These are phyloP conservation scores for Aleiodes leptofemur DNA, from an alignment of 2,888 invertebrate species.

Conservation along the genomic window DNA sequence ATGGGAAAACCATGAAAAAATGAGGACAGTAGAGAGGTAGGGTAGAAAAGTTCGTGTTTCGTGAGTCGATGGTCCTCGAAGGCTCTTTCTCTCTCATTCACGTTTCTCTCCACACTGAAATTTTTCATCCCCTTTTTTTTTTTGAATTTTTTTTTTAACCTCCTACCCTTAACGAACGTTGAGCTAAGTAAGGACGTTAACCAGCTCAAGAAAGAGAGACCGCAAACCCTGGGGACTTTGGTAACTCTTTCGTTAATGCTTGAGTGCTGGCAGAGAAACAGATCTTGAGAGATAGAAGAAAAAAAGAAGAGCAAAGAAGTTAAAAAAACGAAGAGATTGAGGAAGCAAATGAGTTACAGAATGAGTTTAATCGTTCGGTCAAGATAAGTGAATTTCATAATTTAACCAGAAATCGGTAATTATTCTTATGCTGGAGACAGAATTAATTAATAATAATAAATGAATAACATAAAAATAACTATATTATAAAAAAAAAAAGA, in stretches of 20 bases:
- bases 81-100: constrained; percentile 21
- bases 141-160: constrained; percentile 30
- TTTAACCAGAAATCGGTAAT: not conserved
- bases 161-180: constrained; percentile 61
- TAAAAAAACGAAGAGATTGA: constrained; percentile 27
- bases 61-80: constrained; percentile 45
- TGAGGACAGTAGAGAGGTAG: constrained; percentile 1
- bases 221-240: constrained; percentile 56
- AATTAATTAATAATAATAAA: too few relatives aligned
- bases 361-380: constrained; percentile 11
- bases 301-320: constrained; percentile 4
- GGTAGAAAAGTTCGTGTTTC: constrained; percentile 47
- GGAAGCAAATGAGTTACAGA: not conserved
- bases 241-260: constrained; percentile 68
- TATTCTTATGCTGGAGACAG: not conserved
- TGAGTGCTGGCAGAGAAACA: constrained; percentile 56
- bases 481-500: too few relatives aligned
- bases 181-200: constrained; percentile 66
- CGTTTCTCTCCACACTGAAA: not conserved
- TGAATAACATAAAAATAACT: too few relatives aligned
- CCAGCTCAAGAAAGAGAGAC: constrained; percentile 59
- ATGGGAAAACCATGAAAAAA: constrained; percentile 17
- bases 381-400: constrained; percentile 17
- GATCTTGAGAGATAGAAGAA: constrained; percentile 30
- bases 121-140: constrained; percentile 35